phyloP scores from a whole-genome alignment of 2,797 vertebrate genomes.

The Poeciliopsis paucimaculata region DNA sequence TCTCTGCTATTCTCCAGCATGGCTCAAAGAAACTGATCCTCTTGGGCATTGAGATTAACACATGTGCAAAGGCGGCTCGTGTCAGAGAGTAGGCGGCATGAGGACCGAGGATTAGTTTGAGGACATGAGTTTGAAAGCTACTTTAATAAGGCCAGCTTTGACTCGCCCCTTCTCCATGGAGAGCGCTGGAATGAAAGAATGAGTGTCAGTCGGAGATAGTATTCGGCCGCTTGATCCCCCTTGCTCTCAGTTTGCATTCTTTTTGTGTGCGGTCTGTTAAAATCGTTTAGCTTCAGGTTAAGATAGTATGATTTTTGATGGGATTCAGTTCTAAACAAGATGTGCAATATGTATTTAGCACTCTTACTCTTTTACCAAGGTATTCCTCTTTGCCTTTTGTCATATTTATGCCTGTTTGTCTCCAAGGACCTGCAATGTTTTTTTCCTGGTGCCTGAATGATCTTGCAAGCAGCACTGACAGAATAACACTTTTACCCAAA shows the following conservation, averaged over 20 bases:
- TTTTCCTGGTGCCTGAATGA: slow-evolving; percentile 65
- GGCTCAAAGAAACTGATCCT: slow-evolving; percentile 56
- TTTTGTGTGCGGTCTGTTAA: slow-evolving; percentile 27
- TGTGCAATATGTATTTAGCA: slow-evolving; percentile 60
- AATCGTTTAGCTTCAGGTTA: slow-evolving; percentile 26
- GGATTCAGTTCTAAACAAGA: slow-evolving; percentile 32
- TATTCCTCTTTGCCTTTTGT: slow-evolving; percentile 50
- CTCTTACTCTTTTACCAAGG: slow-evolving; percentile 37
- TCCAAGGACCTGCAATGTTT: slow-evolving; percentile 58
- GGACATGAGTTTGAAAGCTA: slow-evolving; percentile 62
- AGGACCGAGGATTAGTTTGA: slow-evolving; percentile 66
- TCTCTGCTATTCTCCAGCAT: slow-evolving; percentile 36
- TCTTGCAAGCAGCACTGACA: slow-evolving; percentile 48
- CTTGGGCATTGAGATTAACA: slow-evolving; percentile 60
- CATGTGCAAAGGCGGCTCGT: slow-evolving; percentile 37
- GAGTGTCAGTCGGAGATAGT: slow-evolving; percentile 46
- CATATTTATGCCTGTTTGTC: slow-evolving; percentile 46
- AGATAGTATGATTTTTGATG: slow-evolving; percentile 21
- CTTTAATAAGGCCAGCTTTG: slow-evolving; percentile 56
- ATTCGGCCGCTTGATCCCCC: slow-evolving; percentile 24
- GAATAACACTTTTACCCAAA: slow-evolving; percentile 54
- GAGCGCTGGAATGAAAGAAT: slow-evolving; percentile 41
- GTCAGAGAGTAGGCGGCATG: slow-evolving; percentile 57
- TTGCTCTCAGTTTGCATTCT: slow-evolving; percentile 49
- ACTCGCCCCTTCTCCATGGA: slow-evolving; percentile 44